Base-by-base conservation (phyloP, 92 coral and sea anemone species). In the Meandrina meandrites region DNA sequence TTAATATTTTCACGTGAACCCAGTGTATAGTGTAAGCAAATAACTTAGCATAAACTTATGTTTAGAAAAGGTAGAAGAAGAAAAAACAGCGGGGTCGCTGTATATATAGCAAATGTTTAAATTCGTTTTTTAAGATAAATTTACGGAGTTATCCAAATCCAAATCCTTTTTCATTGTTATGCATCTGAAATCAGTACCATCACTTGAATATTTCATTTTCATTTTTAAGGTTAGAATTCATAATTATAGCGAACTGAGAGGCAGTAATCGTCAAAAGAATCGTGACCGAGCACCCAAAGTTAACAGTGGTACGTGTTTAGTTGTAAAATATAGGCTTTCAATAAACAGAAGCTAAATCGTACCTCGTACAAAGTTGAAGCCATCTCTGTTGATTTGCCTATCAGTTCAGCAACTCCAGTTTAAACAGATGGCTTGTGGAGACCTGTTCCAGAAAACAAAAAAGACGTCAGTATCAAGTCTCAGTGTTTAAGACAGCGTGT, bases 341-440 rank as follows among this genome's bases (percentile, higher is more conserved):
- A 4, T 24, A 73, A 36, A 73, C 37, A n/a, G 9, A 54, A 34
- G 35, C 35, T 27, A 11, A 40, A 42, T 67, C 34, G 22, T 78
- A 85, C 88, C 88, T 85, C 88, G 82, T 47, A 85, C 22, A 76
- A 62, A 31, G 76, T 22, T 18, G 88, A 85, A 18, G 88, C 82
- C 88, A 85, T 85, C 28, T 36, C 75, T 32, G 48, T 18, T 32
- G 28, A 13, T 36, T 53, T 32, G 34, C 12, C 80, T 24, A 22
- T 36, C n/a, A 69, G 72, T 32, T 8, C 35, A 79, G 56, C n/a
- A 74, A 62, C 88, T 85, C 82, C 82, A 45, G 51, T 40, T 47
- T 45, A 60, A 31, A 69, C 87, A 85, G 88, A 76, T 62, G 88
- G 88, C 72, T 85, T 76, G 76, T 8, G 71, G 16, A 35, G 42